Base-by-base conservation (phyloP, 1,140 invertebrate genomes). In the Papilio polyxenes region DNA sequence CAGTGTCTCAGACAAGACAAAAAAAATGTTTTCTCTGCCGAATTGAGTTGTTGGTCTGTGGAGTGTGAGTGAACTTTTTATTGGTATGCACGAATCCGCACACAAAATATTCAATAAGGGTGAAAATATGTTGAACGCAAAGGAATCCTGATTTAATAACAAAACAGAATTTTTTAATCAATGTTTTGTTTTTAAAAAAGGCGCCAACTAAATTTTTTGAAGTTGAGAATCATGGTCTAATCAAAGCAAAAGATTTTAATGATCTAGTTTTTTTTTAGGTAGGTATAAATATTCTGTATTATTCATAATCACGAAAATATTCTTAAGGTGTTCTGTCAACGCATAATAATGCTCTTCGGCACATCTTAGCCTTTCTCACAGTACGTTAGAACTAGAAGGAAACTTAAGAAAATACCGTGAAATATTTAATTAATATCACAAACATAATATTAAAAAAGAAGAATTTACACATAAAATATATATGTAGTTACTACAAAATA, bases 21-120 rank as follows among this genome's bases (percentile, higher is more conserved):
- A 80, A 80, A 78, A 80, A 69, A 23, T n/a, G 62, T 80, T 49
- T n/a, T 49, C 78, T 69, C 37, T 80, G 78, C 37, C 37, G 40
- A 49, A 49, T 69, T 48, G 17, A 65, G 40, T 79, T 79, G 23
- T 31, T 65, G 9, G 77, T 79, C 77, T 79, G 53, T 56, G 75
- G 53, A 56, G 44, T 17, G 31, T 53, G n/a, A n/a, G n/a, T n/a
- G n/a, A 23, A 1, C 44, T 65, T 79, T 77, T 31, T 77, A 59
- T 79, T 80, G 23, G 77, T 20, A 53, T 23, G 20, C 13, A 37
- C n/a, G 75, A 77, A 23, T 15, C 23, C 48, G 56, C 59, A 62
- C 40, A 65, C 77, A 40, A 80, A 80, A 80, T 65, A 80, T 80
- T 80, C 78, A 80, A 65, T 80, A 79, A 80, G 78, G 56, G 56